Base-by-base conservation (phyloP, 2,888 invertebrate species). In the Ryuthela nishihirai region DNA sequence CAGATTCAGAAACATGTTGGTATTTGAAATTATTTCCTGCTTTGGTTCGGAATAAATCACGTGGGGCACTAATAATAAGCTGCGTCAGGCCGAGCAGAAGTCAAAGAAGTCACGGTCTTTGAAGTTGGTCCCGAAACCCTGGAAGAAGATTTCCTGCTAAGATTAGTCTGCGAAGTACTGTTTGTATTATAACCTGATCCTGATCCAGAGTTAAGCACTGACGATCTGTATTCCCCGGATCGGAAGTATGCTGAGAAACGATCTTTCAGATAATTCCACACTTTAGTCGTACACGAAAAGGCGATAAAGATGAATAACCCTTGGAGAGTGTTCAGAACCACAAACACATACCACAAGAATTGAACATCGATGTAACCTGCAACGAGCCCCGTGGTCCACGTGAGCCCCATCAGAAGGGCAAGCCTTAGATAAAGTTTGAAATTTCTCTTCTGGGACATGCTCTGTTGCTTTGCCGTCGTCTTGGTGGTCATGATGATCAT, bases 241-340 rank as follows among this genome's bases (percentile, higher is more conserved):
- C 18, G 46, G 5, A 36, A 23, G 1, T 26, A 26, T 15, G 17
- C 24, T 9, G 17, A 17, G 9, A 39, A n/a, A 21, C 48, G 44
- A 7, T 48, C 53, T 17, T 40, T 43, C 4, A 59, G 5, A 21
- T 47, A 44, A 4, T 43, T 53, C 25, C 32, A n/a, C 20, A 76
- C 75, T 67, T 76, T 76, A 20, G 73, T 70, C 9, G 74, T 76
- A 65, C 77, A 77, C 2, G 78, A 76, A 70, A 78, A 78, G 1
- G 75, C 75, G 5, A 76, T 64, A 66, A 78, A 77, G 45, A 78
- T 77, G 69, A 77, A 78, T 25, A 77, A 68, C 2, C 78, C 78
- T 67, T 78, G 78, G 5, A 77, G 70, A 4, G 77, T 74, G 68
- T 78, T 78, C 45, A 77, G 69, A 3, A 73, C 68, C 4, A 78